Conservation (phyloP, 1,140 invertebrate genomes). For the Melanaphis sacchari region DNA sequence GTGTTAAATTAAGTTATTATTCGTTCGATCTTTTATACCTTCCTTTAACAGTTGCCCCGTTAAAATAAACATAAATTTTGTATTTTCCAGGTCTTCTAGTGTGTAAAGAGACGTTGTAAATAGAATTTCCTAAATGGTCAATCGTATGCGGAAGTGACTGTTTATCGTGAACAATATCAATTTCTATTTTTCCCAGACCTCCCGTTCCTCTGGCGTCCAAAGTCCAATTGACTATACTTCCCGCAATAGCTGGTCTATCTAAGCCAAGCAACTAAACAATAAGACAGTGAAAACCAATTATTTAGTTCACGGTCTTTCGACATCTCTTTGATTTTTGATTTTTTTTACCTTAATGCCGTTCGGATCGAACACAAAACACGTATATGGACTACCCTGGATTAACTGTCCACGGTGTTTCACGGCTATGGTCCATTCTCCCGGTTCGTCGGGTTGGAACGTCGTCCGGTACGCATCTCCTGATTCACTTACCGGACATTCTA, state of each 20-base stretch:
- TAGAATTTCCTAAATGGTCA: conserved; percentile 80
- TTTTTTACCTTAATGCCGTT: conserved; percentile 79
- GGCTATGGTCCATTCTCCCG: conserved; percentile 94
- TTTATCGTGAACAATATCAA: conserved; percentile 88
- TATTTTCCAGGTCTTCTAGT: conserved; percentile 91
- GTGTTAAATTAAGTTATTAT: background rate
- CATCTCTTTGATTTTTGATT: background rate
- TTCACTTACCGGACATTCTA: conserved; percentile 79
- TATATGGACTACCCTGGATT: conserved; percentile 95
- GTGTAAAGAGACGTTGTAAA: conserved; percentile 88
- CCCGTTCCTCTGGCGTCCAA: conserved; percentile 84
- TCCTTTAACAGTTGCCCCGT: conserved; percentile 94
- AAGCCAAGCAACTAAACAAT: conserved; percentile 68
- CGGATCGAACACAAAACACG: conserved; percentile 96
- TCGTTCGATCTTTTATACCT: background rate
- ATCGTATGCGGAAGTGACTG: conserved; percentile 83
- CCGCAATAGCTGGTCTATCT: conserved; percentile 73
- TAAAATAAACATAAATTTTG: conserved; percentile 92
- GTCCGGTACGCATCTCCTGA: conserved; percentile 85
- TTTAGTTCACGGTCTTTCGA: background rate
- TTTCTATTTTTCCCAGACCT: conserved; percentile 84
- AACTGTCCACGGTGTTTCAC: conserved; percentile 95
- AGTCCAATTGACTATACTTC: conserved; percentile 76
- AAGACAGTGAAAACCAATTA: background rate
- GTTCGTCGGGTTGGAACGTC: conserved; percentile 95